Conservation (phyloP, 2,797 vertebrate species). For the Kryptopterus vitreolus region DNA sequence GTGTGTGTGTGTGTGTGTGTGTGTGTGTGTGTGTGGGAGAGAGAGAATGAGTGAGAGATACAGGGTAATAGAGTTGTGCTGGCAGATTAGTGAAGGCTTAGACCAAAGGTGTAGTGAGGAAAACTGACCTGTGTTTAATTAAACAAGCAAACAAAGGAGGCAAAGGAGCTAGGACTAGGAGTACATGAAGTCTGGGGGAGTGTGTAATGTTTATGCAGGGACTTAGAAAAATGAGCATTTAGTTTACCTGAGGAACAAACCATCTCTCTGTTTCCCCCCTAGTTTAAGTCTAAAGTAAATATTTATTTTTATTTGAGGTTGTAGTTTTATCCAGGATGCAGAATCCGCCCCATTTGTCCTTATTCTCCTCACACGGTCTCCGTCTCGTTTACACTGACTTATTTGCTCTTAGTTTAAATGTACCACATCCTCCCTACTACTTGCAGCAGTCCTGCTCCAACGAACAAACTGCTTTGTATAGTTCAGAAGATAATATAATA, state of each 20-base stretch:
- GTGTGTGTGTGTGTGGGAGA: neutral
- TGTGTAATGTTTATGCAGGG: slow-evolving; percentile 31
- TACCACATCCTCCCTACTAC: slow-evolving; percentile 31
- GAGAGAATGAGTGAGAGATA: slow-evolving; percentile 33
- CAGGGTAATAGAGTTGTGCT: slow-evolving; percentile 50
- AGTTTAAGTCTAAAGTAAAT: slow-evolving; percentile 44
- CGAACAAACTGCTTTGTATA: slow-evolving; percentile 21
- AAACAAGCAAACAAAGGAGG: slow-evolving; percentile 47
- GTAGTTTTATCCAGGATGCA: slow-evolving; percentile 43
- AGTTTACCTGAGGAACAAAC: slow-evolving; percentile 48
- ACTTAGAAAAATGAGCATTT: slow-evolving; percentile 12
- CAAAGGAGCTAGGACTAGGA: slow-evolving; percentile 26
- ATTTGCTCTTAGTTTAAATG: slow-evolving; percentile 32
- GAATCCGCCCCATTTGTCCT: slow-evolving; percentile 28
- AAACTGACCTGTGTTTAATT: slow-evolving; percentile 54
- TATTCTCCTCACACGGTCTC: slow-evolving; percentile 21
- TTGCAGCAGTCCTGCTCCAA: slow-evolving; percentile 14
- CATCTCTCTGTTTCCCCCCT: slow-evolving; percentile 36
- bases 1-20: slow-evolving; percentile 26
- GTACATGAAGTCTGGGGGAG: slow-evolving; percentile 13
- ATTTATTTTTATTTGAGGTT: slow-evolving; percentile 48
- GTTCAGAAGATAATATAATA: slow-evolving; percentile 1
- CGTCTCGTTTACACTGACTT: slow-evolving; percentile 35
- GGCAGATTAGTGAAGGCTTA: slow-evolving; percentile 54
- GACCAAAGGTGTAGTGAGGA: slow-evolving; percentile 43